phyloP scores from a whole-genome alignment of 2,113 vertebrate species.

The Otus sunia region DNA sequence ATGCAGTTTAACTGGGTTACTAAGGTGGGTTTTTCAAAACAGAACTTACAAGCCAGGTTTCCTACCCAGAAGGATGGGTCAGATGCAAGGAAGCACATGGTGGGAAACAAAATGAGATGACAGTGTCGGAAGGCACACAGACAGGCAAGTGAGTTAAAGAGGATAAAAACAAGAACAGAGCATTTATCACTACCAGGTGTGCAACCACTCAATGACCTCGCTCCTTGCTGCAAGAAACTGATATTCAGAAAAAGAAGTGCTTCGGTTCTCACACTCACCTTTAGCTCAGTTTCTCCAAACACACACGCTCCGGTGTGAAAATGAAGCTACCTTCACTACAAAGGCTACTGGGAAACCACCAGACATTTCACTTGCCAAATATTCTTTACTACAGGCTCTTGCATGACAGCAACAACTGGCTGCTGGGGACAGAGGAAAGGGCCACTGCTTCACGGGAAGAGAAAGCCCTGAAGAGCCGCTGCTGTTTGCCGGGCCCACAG shows the following conservation, averaged over 20 bases:
- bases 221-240: not conserved
- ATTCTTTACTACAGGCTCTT: not conserved
- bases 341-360: not conserved
- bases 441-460: not conserved
- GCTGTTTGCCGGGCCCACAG: not conserved
- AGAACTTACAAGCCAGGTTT: not conserved
- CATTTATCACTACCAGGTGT: not conserved
- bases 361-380: not conserved
- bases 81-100: not conserved
- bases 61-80: not conserved
- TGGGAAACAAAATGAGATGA: not conserved
- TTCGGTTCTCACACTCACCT: not conserved
- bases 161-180: not conserved
- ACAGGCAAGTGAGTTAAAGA: not conserved
- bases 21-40: not conserved
- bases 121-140: not conserved
- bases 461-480: not conserved
- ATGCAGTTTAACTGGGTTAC: fast-evolving
- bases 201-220: not conserved
- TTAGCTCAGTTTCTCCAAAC: not conserved
- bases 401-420: not conserved
- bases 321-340: not conserved
- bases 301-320: not conserved
- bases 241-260: fast-evolving
- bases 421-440: not conserved